Conservation (phyloP, 2,113 vertebrate species). For the human region DNA sequence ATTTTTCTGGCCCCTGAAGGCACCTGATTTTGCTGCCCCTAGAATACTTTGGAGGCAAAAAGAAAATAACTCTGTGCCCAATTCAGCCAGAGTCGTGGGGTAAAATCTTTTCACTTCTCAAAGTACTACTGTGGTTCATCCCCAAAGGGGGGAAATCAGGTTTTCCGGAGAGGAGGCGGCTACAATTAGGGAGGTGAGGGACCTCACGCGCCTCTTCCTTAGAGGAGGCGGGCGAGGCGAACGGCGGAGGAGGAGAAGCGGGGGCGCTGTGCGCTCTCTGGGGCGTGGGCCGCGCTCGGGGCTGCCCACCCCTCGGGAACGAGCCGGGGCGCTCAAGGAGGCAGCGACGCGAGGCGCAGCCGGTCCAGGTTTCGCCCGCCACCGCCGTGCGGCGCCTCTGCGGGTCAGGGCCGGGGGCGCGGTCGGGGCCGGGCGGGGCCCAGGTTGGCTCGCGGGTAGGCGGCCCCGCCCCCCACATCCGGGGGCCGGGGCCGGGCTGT, state of each 20-base stretch:
- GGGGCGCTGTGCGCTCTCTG: not conserved
- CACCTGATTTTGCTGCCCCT: slow-evolving; percentile 35
- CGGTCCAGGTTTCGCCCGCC: not conserved
- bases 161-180: slow-evolving; percentile 27
- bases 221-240: not conserved
- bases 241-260: not conserved
- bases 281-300: not conserved
- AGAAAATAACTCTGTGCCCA: not conserved
- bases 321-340: not conserved
- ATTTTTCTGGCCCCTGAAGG: slow-evolving; percentile 13
- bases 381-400: not conserved
- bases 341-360: not conserved
- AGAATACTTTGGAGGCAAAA: not conserved
- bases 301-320: not conserved
- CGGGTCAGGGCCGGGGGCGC: not conserved
- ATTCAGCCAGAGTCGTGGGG: not conserved
- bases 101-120: not conserved
- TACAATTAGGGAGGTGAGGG: slow-evolving; percentile 1
- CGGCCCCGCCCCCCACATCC: slow-evolving; percentile 66
- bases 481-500: slow-evolving; percentile 50
- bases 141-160: not conserved
- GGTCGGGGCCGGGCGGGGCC: not conserved
- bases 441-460: slow-evolving; percentile 49
- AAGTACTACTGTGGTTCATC: not conserved
- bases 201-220: not conserved